Conservation (phyloP, 2,113 vertebrate genomes). For the Casuarius casuarius region DNA sequence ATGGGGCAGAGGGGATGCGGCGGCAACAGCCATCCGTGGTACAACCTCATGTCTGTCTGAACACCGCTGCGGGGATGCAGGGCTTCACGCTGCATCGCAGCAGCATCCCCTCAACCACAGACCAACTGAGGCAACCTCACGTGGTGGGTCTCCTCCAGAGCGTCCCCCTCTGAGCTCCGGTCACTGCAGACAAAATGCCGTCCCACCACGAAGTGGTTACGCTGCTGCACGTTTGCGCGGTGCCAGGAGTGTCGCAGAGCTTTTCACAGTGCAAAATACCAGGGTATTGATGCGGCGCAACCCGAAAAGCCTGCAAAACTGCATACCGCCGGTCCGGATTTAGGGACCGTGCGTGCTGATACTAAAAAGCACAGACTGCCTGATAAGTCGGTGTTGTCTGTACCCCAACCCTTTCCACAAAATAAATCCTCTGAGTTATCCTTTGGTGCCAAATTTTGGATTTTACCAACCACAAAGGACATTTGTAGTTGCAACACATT, state of each 20-base stretch:
- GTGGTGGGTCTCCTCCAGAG: rapidly evolving
- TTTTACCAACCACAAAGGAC: background rate
- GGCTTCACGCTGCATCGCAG: background rate
- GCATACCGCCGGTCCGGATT: rapidly evolving
- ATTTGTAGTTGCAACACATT: background rate
- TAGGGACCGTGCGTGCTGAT: rapidly evolving
- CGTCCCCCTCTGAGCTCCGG: too few relatives aligned
- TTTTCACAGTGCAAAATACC: rapidly evolving
- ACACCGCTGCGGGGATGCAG: rapidly evolving
- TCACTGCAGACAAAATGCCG: background rate
- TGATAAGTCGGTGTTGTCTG: background rate
- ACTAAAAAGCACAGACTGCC: rapidly evolving
- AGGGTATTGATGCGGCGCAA: rapidly evolving
- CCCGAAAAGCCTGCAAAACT: background rate
- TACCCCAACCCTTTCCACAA: background rate
- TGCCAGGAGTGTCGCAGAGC: rapidly evolving
- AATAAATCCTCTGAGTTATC: background rate
- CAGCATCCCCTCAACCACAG: background rate
- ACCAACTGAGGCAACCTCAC: background rate
- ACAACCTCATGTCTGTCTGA: rapidly evolving
- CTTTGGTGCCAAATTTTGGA: background rate
- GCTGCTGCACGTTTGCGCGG: rapidly evolving
- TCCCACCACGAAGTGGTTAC: rapidly evolving
- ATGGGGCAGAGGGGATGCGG: background rate
- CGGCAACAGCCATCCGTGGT: too few relatives aligned